phyloP scores from a whole-genome alignment of 2,797 vertebrate species.

The Malurus leucopterus region DNA sequence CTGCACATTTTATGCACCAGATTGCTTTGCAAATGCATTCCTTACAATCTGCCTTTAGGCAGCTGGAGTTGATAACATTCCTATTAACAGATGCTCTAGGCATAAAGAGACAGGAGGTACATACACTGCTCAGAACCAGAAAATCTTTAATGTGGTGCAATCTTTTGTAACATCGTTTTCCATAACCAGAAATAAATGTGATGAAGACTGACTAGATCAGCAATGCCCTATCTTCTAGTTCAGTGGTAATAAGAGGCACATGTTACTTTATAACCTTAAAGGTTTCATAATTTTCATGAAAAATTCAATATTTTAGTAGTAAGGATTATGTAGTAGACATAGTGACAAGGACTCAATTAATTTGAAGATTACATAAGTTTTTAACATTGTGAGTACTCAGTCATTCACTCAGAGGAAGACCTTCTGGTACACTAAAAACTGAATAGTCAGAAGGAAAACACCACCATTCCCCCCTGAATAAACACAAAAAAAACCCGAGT shows the following conservation, averaged over 20 bases:
- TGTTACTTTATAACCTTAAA: neutral
- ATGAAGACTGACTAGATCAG: neutral
- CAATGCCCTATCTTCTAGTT: neutral
- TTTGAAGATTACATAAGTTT: neutral
- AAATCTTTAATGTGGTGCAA: neutral
- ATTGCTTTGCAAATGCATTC: neutral
- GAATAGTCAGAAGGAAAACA: neutral
- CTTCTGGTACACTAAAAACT: neutral
- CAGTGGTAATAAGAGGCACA: fast-evolving
- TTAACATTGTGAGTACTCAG: neutral
- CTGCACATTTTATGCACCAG: neutral
- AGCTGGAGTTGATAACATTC: neutral
- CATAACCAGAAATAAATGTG: neutral
- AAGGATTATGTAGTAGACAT: neutral
- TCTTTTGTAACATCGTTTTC: neutral
- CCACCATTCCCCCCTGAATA: fast-evolving
- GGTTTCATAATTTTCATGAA: neutral
- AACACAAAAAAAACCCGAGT: fast-evolving
- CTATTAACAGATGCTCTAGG: neutral
- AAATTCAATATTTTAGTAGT: neutral
- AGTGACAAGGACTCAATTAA: neutral
- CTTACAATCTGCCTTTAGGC: neutral
- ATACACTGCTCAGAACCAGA: neutral
- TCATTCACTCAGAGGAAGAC: neutral
- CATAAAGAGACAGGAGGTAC: neutral